Evolutionary conservation across 2,113 vertebrate species (phyloP).

Genomic region (Bos indicus): DNA sequence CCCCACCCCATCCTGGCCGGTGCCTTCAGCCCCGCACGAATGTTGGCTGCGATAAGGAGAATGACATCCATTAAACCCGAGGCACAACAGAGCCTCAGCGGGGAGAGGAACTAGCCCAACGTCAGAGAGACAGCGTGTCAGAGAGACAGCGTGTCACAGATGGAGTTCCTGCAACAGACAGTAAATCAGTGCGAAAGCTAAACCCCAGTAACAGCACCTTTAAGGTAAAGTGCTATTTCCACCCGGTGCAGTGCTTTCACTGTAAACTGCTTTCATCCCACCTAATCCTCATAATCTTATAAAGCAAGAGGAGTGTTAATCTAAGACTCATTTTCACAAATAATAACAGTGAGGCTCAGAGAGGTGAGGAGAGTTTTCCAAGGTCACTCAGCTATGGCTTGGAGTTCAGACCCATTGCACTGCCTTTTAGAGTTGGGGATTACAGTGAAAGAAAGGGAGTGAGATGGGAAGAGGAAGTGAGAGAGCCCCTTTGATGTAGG

Average conservation of each 20-base stretch:
- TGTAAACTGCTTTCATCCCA: neutral
- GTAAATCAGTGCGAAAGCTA: neutral
- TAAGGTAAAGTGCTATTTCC: neutral
- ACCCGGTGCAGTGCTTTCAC: neutral
- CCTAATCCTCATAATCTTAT: neutral
- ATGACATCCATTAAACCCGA: slow-evolving; percentile 46
- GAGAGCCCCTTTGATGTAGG: neutral
- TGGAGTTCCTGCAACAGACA: neutral
- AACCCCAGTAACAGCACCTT: neutral
- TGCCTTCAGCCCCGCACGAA: neutral
- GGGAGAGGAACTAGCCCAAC: neutral
- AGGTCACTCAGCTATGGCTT: slow-evolving; percentile 35
- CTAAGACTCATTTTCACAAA: neutral
- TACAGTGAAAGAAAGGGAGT: neutral
- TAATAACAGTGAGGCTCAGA: neutral
- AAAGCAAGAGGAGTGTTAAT: neutral
- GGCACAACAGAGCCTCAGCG: slow-evolving; percentile 1
- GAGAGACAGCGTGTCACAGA: neutral
- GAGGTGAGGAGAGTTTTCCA: slow-evolving; percentile 31
- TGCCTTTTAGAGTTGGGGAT: neutral
- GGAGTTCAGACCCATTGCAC: neutral
- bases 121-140: neutral
- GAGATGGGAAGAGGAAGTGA: neutral
- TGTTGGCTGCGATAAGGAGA: slow-evolving; percentile 42
- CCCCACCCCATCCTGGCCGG: neutral